Base-by-base conservation (phyloP, 2,113 vertebrate species). In the Cyprinus carpio region DNA sequence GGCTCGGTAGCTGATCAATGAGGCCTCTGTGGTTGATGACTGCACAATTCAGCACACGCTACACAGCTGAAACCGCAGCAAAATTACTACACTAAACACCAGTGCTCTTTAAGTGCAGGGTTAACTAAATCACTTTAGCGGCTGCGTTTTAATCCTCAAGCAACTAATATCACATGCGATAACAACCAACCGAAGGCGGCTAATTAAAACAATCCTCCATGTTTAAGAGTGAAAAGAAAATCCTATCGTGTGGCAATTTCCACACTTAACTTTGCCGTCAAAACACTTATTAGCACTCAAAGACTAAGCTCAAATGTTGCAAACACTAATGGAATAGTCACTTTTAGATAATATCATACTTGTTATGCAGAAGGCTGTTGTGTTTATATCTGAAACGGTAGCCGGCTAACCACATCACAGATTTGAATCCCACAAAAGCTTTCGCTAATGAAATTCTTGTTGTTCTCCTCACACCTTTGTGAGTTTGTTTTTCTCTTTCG, bases 1-100 rank as follows among this genome's bases (percentile, higher is more conserved):
- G 87, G 87, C 86, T 81, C 86, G 76, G 72, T 79, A 80, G 91
- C 89, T 90, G 91, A 93, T 94, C 93, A 94, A 95, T 93, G 91
- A 87, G 65, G 90, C 90, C 88, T 93, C 92, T 95, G 93, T 95
- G 89, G 90, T 89, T 88, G 90, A 87, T 86, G 89, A 86, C 87
- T 88, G 89, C 85, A 78, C 82, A 84, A 71, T 72, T 49, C 58
- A 71, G 46, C 86, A 76, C 46, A 83, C 72, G 20, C 69, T 43
- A 77, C 60, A 85, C 82, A 84, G 82, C 84, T 77, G 76, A 71
- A 67, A 83, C 16, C 54, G 81, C 78, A 34, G 72, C 77, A 40
- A 81, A 86, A 83, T 65, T 75, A 74, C 67, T 81, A 86, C 67
- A 60, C 49, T 31, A 80, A 25, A 43, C 71, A 71, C 81, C 56